Conservation (phyloP, 2,113 vertebrate genomes). For the Spea multiplicata region DNA sequence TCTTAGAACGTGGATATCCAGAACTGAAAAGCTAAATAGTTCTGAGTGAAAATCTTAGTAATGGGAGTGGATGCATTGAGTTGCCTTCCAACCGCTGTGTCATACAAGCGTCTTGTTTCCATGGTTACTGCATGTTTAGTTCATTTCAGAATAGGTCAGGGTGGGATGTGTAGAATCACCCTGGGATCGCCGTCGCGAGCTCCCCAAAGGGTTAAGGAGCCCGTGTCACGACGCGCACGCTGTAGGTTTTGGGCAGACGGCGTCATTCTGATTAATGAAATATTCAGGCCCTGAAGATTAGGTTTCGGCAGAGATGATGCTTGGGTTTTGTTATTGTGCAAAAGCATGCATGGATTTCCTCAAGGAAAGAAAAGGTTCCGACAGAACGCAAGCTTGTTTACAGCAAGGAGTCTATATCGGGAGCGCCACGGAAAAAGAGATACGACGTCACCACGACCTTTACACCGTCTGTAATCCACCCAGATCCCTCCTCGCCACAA, state of each 20-base stretch:
- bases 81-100: too few relatives aligned
- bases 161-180: too few relatives aligned
- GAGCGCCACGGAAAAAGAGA: neutral
- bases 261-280: constrained; percentile 24
- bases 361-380: neutral
- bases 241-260: constrained; percentile 6
- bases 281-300: constrained; percentile 27
- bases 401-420: constrained; percentile 2
- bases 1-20: too few relatives aligned
- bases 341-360: constrained; percentile 24
- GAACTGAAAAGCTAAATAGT: too few relatives aligned
- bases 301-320: neutral
- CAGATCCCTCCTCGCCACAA: neutral
- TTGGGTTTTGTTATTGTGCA: constrained; percentile 20
- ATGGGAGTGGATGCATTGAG: too few relatives aligned
- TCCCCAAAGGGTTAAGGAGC: neutral
- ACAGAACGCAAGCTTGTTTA: constrained; percentile 7
- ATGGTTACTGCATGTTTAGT: too few relatives aligned
- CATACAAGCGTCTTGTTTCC: too few relatives aligned
- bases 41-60: too few relatives aligned
- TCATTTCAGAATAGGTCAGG: too few relatives aligned
- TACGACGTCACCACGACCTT: neutral
- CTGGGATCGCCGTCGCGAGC: too few relatives aligned
- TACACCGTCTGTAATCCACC: neutral
- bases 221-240: too few relatives aligned